Evolutionary conservation across 2,888 invertebrate species (phyloP).

Genomic region (Hirtodrosophila confusa): DNA sequence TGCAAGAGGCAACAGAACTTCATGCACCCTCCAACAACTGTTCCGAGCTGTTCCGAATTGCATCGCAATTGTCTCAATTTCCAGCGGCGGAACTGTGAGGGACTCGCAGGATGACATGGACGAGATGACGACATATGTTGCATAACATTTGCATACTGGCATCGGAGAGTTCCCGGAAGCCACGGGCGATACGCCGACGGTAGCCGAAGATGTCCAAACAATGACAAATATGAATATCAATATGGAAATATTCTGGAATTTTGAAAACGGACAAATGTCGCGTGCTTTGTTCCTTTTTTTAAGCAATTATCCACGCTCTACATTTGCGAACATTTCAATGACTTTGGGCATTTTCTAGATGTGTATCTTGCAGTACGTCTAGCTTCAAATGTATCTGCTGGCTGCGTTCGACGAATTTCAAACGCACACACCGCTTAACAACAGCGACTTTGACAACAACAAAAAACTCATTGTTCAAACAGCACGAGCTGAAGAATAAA

Average conservation of each 20-base stretch:
- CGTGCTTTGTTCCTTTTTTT: conserved; percentile 19
- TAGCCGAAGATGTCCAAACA: conserved; percentile 59
- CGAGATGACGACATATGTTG: conserved; percentile 63
- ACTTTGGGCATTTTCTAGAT: conserved; percentile 20
- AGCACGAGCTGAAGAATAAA: conserved; percentile 51
- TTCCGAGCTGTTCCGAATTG: conserved; percentile 13
- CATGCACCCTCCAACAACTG: conserved; percentile 6
- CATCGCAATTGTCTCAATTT: conserved; percentile 47
- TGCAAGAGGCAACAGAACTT: conserved; percentile 31
- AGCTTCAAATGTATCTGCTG: conserved; percentile 20
- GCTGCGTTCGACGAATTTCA: conserved; percentile 51
- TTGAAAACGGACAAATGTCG: background rate
- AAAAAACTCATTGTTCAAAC: conserved; percentile 52
- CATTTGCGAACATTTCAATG: conserved; percentile 31
- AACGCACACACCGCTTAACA: conserved; percentile 48
- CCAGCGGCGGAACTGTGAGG: conserved; percentile 26
- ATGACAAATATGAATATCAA: conserved; percentile 67
- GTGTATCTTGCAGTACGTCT: conserved; percentile 15
- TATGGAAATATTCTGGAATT: conserved; percentile 49
- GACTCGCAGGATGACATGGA: conserved; percentile 32
- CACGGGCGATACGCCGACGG: conserved; percentile 42
- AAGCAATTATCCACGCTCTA: conserved; percentile 63
- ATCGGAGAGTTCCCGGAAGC: conserved; percentile 37
- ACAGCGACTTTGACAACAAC: conserved; percentile 8
- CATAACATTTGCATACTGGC: conserved; percentile 71